Conservation (phyloP, 2,113 vertebrate species). For the Cygnus buccinator region DNA sequence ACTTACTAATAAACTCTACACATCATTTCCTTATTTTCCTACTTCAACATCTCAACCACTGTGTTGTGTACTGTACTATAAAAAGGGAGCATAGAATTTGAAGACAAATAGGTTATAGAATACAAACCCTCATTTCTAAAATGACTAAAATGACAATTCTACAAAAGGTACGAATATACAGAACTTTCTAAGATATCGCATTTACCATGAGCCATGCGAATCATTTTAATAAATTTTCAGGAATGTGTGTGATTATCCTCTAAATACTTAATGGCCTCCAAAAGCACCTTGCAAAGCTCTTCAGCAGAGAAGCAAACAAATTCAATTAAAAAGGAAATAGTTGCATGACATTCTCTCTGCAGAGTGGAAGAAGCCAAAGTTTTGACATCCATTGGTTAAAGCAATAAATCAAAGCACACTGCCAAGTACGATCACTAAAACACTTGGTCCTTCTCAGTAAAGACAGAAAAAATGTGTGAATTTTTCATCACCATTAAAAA, state of each 20-base stretch:
- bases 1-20: constrained; percentile 39
- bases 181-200: constrained; percentile 18
- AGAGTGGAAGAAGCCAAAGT: background rate
- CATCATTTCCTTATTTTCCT: constrained; percentile 45
- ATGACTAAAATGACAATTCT: constrained; percentile 26
- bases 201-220: background rate
- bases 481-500: background rate
- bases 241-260: background rate
- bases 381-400: background rate
- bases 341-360: background rate
- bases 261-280: background rate
- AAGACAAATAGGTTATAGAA: constrained; percentile 44
- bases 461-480: background rate
- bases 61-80: constrained; percentile 30
- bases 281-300: constrained; percentile 13
- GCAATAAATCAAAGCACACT: background rate
- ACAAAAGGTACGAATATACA: constrained; percentile 28
- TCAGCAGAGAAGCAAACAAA: constrained; percentile 14
- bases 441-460: background rate
- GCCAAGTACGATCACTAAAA: background rate
- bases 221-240: background rate
- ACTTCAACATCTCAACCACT: constrained; percentile 49
- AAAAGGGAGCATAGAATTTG: constrained; percentile 44
- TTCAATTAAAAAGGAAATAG: background rate
- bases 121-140: constrained; percentile 57